Evolutionary conservation across 2,113 vertebrate species (phyloP).

Genomic region (Bos javanicus): DNA sequence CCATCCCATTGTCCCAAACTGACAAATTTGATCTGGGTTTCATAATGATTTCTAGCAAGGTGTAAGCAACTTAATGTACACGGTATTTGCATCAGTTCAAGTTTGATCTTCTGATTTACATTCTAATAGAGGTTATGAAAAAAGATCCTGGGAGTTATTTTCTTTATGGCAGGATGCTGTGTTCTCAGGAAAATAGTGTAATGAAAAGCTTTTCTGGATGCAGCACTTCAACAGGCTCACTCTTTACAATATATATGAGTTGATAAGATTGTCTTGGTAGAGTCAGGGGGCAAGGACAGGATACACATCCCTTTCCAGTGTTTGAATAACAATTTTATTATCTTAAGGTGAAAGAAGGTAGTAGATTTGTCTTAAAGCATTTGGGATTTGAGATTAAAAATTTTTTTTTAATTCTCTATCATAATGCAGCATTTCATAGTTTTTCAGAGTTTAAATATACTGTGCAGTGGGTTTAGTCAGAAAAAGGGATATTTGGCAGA

Average conservation of each 20-base stretch:
- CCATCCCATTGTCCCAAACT: background rate
- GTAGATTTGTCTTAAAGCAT: constrained; percentile 17
- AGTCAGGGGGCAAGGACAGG: background rate
- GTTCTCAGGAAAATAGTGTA: background rate
- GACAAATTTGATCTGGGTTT: constrained; percentile 17
- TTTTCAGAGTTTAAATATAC: constrained; percentile 48
- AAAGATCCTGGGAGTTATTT: constrained; percentile 3
- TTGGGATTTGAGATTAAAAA: constrained; percentile 7
- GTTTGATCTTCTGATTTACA: constrained; percentile 26
- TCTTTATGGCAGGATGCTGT: background rate
- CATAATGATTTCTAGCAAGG: constrained; percentile 13
- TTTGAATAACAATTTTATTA: constrained; percentile 37
- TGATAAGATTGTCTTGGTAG: constrained; percentile 1
- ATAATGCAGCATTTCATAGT: constrained; percentile 24
- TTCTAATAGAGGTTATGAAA: background rate
- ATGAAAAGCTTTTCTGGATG: constrained; percentile 19
- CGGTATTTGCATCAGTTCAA: constrained; percentile 1
- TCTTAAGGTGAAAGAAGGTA: constrained; percentile 30
- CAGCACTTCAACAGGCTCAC: background rate
- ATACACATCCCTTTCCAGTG: background rate
- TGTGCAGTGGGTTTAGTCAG: constrained; percentile 22
- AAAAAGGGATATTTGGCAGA: background rate
- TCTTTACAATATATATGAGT: constrained; percentile 22
- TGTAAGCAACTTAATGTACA: constrained; percentile 24
- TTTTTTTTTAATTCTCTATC: background rate